A percentile compares a stretch with the other conserved stretches of the same genome.
These are phyloP conservation scores for Nannoperca obscura DNA, from an alignment of 2,797 vertebrate species.

Conservation along the genomic window DNA sequence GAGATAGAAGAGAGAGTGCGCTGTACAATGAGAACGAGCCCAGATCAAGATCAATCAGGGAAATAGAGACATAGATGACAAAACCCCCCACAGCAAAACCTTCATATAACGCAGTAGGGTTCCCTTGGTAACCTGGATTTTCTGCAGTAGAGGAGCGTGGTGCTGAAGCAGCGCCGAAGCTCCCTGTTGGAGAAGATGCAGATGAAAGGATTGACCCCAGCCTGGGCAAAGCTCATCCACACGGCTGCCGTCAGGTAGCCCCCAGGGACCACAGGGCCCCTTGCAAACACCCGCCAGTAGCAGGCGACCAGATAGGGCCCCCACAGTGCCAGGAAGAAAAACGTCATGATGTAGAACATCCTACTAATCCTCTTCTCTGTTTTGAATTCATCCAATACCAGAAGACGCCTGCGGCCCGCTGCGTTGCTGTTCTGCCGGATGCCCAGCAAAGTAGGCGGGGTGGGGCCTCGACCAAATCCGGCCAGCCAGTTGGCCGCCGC, in stretches of 20 bases:
- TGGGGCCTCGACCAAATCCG: slow-evolving; percentile 98
- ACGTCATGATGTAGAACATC: slow-evolving; percentile 99
- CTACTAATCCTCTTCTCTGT: slow-evolving; percentile 99
- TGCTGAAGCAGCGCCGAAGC: slow-evolving; percentile 99
- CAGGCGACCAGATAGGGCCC: slow-evolving; percentile 99
- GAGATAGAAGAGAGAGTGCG: slow-evolving; percentile 71
- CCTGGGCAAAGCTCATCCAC: slow-evolving; percentile 99
- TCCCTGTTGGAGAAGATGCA: slow-evolving; percentile 99
- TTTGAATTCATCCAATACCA: slow-evolving; percentile 99
- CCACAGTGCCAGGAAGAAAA: slow-evolving; percentile 99
- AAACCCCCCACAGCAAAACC: slow-evolving; percentile 80
- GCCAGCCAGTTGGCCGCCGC: slow-evolving; percentile 99
- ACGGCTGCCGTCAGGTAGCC: slow-evolving; percentile 99
- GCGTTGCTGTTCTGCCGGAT: slow-evolving; percentile 98
- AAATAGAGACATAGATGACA: slow-evolving; percentile 75
- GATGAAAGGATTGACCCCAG: slow-evolving; percentile 99
- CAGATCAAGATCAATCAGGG: slow-evolving; percentile 84
- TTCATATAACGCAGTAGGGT: slow-evolving; percentile 99
- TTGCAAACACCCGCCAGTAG: slow-evolving; percentile 99
- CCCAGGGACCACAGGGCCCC: slow-evolving; percentile 96
- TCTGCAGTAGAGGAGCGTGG: slow-evolving; percentile 99
- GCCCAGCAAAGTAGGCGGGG: slow-evolving; percentile 97
- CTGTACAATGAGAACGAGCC: slow-evolving; percentile 85
- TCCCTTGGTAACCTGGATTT: slow-evolving; percentile 99
- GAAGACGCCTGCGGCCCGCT: slow-evolving; percentile 94